These are phyloP conservation scores for Trachymyrmex cornetzi DNA, from an alignment of 1,140 invertebrate species.

Conservation along the genomic window DNA sequence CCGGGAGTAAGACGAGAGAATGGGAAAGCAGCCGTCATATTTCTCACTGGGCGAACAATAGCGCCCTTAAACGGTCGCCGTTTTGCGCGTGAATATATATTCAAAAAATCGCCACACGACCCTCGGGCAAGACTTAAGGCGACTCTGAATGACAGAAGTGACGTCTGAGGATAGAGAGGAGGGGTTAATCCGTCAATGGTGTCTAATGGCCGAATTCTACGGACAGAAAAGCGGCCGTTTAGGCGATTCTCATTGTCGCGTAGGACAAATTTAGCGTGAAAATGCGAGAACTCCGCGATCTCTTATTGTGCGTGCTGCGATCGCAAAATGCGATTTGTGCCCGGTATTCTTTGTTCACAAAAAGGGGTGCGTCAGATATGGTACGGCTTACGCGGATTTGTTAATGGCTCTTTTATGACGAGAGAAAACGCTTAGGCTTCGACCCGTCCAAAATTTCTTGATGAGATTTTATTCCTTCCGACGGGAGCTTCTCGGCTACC, in stretches of 20 bases:
- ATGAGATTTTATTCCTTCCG: conserved; percentile 28
- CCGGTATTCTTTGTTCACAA: conserved; percentile 38
- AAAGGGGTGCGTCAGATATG: conserved; percentile 33
- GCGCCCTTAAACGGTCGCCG: conserved; percentile 72
- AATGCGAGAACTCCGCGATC: conserved; percentile 74
- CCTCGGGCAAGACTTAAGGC: conserved; percentile 32
- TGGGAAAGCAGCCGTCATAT: conserved; percentile 57
- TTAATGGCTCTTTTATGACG: conserved; percentile 53
- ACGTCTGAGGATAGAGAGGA: background rate
- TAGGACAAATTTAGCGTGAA: conserved; percentile 79
- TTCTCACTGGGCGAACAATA: conserved; percentile 73
- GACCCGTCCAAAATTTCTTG: conserved; percentile 33
- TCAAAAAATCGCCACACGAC: conserved; percentile 68
- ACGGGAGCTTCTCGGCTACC: background rate
- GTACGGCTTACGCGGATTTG: conserved; percentile 47
- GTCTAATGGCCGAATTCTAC: conserved; percentile 75
- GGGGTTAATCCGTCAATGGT: conserved; percentile 77
- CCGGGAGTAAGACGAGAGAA: conserved; percentile 37
- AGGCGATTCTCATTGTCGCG: conserved; percentile 64
- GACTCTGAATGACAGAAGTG: conserved; percentile 47
- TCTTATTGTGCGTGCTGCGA: conserved; percentile 38
- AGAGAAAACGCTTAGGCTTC: conserved; percentile 23
- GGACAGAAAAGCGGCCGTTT: conserved; percentile 77
- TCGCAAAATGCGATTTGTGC: conserved; percentile 54
- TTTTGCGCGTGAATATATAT: conserved; percentile 71